A percentile compares a stretch with the other conserved stretches of the same genome.
These are phyloP conservation scores for Nymphalis c-album DNA, from an alignment of 2,888 invertebrate genomes.

Conservation along the genomic window DNA sequence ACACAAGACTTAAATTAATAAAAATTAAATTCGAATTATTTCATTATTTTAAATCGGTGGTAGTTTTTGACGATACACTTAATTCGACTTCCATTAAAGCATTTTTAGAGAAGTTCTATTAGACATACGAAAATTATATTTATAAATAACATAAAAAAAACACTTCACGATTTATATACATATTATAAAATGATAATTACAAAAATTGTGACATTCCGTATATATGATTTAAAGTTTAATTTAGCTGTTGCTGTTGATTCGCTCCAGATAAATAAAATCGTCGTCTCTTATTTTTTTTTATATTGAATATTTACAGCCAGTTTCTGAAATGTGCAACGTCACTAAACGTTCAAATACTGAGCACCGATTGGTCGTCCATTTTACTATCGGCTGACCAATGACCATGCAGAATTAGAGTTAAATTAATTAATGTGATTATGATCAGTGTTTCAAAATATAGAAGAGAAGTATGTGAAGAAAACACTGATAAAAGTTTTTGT, in stretches of 20 bases:
- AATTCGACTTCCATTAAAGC: constrained; percentile 1
- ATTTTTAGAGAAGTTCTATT: neutral
- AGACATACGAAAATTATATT: neutral
- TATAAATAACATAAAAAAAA: neutral
- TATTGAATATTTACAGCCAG: too few species aligned
- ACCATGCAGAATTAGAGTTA: too few species aligned
- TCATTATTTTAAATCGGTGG: constrained; percentile 17
- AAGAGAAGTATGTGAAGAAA: too few species aligned
- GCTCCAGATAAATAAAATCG: neutral
- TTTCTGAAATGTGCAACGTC: too few species aligned
- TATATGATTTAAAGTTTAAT: constrained; percentile 1
- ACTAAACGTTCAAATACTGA: too few species aligned
- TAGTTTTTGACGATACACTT: constrained; percentile 9
- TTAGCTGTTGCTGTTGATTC: neutral
- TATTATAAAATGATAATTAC: neutral
- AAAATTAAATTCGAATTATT: constrained; percentile 18
- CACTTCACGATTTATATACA: neutral
- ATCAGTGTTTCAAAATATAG: too few species aligned
- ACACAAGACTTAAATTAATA: neutral
- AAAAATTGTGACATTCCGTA: constrained; percentile 22
- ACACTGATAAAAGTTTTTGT: too few species aligned
- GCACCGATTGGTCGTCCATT: too few species aligned
- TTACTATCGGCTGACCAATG: too few species aligned
- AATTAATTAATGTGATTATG: too few species aligned
- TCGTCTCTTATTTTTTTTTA: too few species aligned